Conservation (phyloP, 2,113 vertebrate species). For the Okapia johnstoni region DNA sequence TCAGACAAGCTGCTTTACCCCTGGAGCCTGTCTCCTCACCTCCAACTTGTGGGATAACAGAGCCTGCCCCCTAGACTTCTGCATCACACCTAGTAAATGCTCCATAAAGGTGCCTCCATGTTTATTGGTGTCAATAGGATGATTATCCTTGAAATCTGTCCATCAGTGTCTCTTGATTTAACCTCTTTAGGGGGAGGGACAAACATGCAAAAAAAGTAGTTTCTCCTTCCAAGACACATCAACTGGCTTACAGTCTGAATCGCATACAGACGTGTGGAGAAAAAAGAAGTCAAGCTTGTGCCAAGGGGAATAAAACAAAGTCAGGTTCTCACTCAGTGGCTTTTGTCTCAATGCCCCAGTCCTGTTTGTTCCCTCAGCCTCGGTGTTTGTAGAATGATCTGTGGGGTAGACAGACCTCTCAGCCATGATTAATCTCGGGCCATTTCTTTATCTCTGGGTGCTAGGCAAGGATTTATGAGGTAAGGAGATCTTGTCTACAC, state of each 20-base stretch:
- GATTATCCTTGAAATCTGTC: not conserved
- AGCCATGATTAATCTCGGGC: slow-evolving; percentile 62
- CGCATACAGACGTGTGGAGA: not conserved
- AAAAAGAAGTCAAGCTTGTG: not conserved
- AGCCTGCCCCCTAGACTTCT: not conserved
- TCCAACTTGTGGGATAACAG: not conserved
- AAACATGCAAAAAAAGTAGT: not conserved
- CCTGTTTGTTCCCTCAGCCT: slow-evolving; percentile 31
- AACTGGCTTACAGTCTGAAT: not conserved
- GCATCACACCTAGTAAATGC: not conserved
- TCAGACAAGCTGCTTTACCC: not conserved
- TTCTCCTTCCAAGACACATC: not conserved
- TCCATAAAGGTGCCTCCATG: not conserved
- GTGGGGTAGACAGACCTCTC: slow-evolving; percentile 32
- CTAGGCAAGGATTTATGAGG: slow-evolving; percentile 69
- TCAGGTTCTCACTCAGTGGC: not conserved
- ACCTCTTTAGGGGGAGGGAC: not conserved
- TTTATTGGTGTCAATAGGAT: not conserved
- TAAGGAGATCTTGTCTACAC: slow-evolving; percentile 49
- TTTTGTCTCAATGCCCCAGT: rapidly evolving
- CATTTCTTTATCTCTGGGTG: slow-evolving; percentile 66
- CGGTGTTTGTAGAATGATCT: not conserved
- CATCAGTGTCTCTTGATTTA: not conserved
- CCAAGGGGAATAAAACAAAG: not conserved
- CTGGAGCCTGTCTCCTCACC: not conserved